Conservation (phyloP, 2,113 vertebrate genomes). For the Himantopus leucocephalus region DNA sequence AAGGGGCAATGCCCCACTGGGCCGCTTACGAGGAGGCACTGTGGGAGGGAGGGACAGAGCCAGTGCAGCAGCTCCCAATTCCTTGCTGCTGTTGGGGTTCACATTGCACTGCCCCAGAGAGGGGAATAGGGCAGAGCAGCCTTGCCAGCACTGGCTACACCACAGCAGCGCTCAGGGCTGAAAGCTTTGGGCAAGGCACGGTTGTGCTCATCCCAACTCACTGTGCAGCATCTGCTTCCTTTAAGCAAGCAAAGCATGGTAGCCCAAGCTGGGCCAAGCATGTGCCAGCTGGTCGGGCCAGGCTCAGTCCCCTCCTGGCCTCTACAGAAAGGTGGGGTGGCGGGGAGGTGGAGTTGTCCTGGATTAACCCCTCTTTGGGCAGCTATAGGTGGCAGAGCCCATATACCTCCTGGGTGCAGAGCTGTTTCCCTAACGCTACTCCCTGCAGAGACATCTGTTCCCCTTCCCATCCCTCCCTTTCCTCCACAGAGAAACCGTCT, state of each 20-base stretch:
- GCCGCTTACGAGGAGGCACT: accelerated
- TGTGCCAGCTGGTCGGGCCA: not conserved
- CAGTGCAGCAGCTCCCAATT: not conserved
- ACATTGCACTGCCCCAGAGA: accelerated
- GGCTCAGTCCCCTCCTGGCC: not conserved
- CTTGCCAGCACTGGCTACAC: not conserved
- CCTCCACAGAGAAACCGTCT: not conserved
- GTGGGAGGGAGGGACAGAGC: not conserved
- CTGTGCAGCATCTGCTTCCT: not conserved
- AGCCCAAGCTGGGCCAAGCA: not conserved
- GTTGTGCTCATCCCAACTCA: too few species aligned
- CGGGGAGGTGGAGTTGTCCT: not conserved
- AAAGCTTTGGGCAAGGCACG: not conserved
- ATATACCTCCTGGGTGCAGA: not conserved
- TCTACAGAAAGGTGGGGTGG: not conserved
- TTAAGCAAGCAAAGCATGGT: not conserved
- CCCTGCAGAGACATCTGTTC: accelerated
- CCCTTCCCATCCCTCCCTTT: not conserved
- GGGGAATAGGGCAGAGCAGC: not conserved
- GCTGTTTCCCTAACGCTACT: not conserved
- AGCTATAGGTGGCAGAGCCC: not conserved
- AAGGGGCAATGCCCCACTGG: not conserved
- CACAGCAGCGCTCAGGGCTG: not conserved
- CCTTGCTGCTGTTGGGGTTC: not conserved
- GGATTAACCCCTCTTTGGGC: not conserved